Conservation (phyloP, 2,113 vertebrate species). For the Theristicus caerulescens region DNA sequence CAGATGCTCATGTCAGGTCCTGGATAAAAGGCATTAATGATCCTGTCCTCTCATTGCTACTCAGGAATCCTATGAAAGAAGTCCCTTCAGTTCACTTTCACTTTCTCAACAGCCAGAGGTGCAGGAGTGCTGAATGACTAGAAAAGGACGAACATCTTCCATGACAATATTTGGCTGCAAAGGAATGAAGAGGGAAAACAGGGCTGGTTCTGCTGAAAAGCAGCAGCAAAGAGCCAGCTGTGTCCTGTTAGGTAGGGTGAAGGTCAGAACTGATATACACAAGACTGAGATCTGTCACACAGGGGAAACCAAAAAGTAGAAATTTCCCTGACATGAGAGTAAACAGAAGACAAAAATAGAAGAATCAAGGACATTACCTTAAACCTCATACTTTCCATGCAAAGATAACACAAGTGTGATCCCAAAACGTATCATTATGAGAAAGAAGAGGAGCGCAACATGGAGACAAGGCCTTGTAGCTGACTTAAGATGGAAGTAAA, state of each 20-base stretch:
- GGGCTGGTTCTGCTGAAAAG: not conserved
- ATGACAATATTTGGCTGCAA: not conserved
- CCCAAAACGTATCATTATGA: not conserved
- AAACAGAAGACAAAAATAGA: not conserved
- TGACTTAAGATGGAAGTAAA: not conserved
- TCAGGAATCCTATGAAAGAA: not conserved
- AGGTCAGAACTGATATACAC: not conserved
- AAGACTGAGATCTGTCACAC: not conserved
- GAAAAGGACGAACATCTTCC: not conserved
- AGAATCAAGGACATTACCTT: not conserved
- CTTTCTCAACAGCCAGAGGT: not conserved
- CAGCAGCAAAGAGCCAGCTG: not conserved
- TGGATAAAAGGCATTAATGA: not conserved
- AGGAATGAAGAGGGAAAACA: not conserved
- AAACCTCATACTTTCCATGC: too few species aligned
- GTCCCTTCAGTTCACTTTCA: not conserved
- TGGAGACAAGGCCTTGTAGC: not conserved
- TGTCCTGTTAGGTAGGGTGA: not conserved
- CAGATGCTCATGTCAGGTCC: not conserved
- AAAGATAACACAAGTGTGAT: not conserved
- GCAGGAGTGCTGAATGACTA: not conserved
- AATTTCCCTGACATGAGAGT: not conserved
- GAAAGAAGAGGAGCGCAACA: not conserved
- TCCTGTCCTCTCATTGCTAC: not conserved
- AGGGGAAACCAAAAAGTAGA: not conserved